Conservation (phyloP, 2,888 invertebrate species). For the Coenonympha arcania region DNA sequence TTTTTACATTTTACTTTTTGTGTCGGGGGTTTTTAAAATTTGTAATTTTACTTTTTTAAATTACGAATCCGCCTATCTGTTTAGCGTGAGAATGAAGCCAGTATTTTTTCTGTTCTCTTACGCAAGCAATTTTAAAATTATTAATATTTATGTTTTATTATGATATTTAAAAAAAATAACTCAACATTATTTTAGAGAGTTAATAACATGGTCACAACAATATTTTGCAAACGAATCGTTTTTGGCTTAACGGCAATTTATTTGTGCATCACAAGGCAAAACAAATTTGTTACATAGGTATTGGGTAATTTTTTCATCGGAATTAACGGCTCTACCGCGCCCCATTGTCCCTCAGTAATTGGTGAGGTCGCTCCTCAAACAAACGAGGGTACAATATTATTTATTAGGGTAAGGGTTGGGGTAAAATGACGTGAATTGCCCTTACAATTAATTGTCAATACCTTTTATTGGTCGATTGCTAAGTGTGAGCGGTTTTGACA, state of each 20-base stretch:
- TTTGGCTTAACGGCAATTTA: background rate
- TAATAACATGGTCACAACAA: too few relatives aligned
- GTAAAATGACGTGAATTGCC: constrained; percentile 9
- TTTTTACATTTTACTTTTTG: too few relatives aligned
- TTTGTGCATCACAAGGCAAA: constrained; percentile 3
- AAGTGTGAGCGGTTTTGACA: background rate
- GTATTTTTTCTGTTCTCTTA: too few relatives aligned
- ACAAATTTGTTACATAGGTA: background rate
- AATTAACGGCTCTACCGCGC: background rate
- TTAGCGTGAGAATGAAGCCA: too few relatives aligned
- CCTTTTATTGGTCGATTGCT: constrained; percentile 8
- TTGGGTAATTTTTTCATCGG: constrained; percentile 1
- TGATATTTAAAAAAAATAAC: too few relatives aligned
- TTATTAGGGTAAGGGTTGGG: constrained; percentile 9
- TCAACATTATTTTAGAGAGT: too few relatives aligned
- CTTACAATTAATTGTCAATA: constrained; percentile 14
- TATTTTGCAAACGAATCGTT: too few relatives aligned
- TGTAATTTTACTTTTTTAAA: too few relatives aligned
- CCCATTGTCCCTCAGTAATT: constrained; percentile 10
- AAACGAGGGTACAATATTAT: constrained; percentile 15
- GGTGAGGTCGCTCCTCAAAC: constrained; percentile 8
- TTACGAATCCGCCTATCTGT: too few relatives aligned
- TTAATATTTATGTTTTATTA: too few relatives aligned
- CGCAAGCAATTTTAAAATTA: too few relatives aligned
- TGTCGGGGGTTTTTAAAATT: too few relatives aligned